Conservation (phyloP, 2,888 invertebrate genomes). For the Schizotus pectinicornis region DNA sequence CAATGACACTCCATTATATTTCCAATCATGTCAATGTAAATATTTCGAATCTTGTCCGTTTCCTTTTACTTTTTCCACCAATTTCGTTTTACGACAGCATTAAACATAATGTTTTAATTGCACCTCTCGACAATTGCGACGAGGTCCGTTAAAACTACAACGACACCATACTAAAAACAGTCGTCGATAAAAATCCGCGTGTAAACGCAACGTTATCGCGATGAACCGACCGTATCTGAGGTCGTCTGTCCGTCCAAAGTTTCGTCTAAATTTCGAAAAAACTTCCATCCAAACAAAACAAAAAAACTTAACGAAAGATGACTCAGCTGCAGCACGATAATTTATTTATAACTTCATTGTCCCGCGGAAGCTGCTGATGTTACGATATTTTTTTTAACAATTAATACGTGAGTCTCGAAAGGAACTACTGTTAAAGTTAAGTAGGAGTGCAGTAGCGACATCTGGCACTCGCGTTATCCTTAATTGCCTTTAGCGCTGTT, state of each 20-base stretch:
- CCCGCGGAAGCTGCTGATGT: conserved; percentile 4
- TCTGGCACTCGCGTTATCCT: conserved; percentile 24
- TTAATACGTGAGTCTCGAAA: conserved; percentile 4
- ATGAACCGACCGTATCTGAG: conserved; percentile 17
- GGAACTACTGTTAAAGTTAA: neutral
- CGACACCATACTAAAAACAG: conserved; percentile 12
- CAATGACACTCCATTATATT: neutral
- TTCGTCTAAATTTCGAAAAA: conserved; percentile 13
- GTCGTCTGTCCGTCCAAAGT: conserved; percentile 14
- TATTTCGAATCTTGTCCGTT: neutral
- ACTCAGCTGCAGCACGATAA: conserved; percentile 15
- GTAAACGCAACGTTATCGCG: too few relatives aligned
- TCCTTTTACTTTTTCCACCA: conserved; percentile 1
- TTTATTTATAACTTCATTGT: conserved; percentile 23
- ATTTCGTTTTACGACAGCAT: conserved; percentile 9
- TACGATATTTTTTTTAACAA: neutral
- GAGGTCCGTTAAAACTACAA: conserved; percentile 18
- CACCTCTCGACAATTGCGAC: conserved; percentile 13
- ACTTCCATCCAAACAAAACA: conserved; percentile 3
- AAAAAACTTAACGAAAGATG: conserved; percentile 5
- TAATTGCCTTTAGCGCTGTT: conserved; percentile 14
- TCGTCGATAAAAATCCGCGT: conserved; percentile 7
- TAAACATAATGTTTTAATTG: conserved; percentile 23
- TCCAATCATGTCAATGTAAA: conserved; percentile 8
- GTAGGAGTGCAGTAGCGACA: conserved; percentile 22